A percentile compares a stretch with the other conserved stretches of the same genome.
These are phyloP conservation scores for Epinotia nisella DNA, from an alignment of 2,888 invertebrate genomes.

Conservation along the genomic window DNA sequence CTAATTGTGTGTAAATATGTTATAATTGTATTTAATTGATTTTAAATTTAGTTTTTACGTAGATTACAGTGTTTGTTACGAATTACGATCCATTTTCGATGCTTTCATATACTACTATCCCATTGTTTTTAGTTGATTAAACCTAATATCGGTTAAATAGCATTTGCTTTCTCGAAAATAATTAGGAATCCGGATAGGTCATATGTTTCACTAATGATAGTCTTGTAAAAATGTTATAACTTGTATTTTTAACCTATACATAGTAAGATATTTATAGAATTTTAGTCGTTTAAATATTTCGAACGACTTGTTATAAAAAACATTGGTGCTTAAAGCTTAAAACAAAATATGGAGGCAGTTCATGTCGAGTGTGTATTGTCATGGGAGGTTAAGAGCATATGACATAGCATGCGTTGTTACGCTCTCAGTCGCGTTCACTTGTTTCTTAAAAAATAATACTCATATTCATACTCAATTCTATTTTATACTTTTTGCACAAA, in stretches of 20 bases:
- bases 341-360: conserved; percentile 75
- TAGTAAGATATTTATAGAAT: conserved; percentile 85
- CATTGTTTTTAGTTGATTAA: conserved; percentile 41
- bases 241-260: conserved; percentile 85
- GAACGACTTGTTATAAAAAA: conserved; percentile 85
- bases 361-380: conserved; percentile 80
- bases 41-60: conserved; percentile 48
- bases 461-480: neutral
- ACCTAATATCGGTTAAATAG: conserved; percentile 46
- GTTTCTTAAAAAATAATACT: conserved; percentile 48
- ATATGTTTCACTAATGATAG: conserved; percentile 71
- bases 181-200: conserved; percentile 60
- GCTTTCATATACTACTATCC: conserved; percentile 50
- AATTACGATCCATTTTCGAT: conserved; percentile 37
- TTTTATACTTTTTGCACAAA: neutral
- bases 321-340: conserved; percentile 85
- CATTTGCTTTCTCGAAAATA: conserved; percentile 51
- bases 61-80: conserved; percentile 41
- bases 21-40: conserved; percentile 71
- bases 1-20: conserved; percentile 78
- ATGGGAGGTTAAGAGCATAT: conserved; percentile 78
- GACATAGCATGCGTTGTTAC: conserved; percentile 85
- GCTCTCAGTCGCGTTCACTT: conserved; percentile 66
- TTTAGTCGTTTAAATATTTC: conserved; percentile 85
- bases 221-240: conserved; percentile 85